Conservation (phyloP, 2,888 invertebrate species). For the Ctenicera cuprea region DNA sequence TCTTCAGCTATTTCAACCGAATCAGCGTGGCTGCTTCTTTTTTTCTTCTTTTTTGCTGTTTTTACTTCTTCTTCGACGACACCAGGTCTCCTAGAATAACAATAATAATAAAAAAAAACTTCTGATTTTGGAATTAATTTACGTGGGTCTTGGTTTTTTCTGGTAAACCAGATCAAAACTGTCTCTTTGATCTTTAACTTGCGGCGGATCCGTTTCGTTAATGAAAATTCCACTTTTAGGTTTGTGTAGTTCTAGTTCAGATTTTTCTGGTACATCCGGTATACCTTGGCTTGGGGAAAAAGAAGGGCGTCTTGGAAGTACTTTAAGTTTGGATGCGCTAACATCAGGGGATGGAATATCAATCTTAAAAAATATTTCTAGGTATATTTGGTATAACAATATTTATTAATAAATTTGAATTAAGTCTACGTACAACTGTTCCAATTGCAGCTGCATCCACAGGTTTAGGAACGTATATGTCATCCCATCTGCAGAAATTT, state of each 20-base stretch:
- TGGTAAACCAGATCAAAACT: slow-evolving; percentile 65
- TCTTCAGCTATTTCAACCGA: background rate
- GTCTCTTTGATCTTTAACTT: slow-evolving; percentile 56
- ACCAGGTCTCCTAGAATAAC: slow-evolving; percentile 11
- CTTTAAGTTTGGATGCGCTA: slow-evolving; percentile 65
- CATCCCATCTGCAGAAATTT: slow-evolving; percentile 65
- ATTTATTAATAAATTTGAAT: background rate
- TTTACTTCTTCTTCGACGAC: slow-evolving; percentile 17
- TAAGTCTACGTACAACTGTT: slow-evolving; percentile 8
- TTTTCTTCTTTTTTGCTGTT: slow-evolving; percentile 34
- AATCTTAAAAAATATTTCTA: slow-evolving; percentile 57
- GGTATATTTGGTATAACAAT: background rate
- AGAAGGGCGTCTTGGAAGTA: slow-evolving; percentile 63
- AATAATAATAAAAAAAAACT: background rate
- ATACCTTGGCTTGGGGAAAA: slow-evolving; percentile 63
- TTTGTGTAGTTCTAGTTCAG: slow-evolving; percentile 63
- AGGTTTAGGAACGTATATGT: slow-evolving; percentile 63
- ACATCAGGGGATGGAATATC: slow-evolving; percentile 67
- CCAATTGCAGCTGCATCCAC: slow-evolving; percentile 38
- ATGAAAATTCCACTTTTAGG: slow-evolving; percentile 69
- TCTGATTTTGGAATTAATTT: slow-evolving; percentile 39
- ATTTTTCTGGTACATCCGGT: slow-evolving; percentile 63
- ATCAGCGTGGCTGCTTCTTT: background rate
- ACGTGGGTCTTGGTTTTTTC: slow-evolving; percentile 51
- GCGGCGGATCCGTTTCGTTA: slow-evolving; percentile 59